Base-by-base conservation (phyloP, 2,113 vertebrate genomes). In the Chionodraco myersi region DNA sequence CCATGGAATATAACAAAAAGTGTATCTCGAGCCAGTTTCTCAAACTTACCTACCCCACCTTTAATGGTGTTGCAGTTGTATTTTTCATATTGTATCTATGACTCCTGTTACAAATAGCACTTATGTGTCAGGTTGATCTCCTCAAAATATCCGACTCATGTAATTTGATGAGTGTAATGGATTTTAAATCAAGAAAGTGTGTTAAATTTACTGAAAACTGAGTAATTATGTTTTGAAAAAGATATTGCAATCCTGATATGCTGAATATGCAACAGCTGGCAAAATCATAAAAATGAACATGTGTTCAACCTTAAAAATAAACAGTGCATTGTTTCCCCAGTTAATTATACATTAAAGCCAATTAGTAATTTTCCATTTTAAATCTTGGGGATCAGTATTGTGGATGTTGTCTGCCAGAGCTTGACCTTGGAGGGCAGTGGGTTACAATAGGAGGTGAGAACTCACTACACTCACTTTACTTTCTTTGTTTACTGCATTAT, bases 361-460 rank as follows among this genome's bases (percentile, higher is more conserved):
- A 66, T 71, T 54, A 64, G 57, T 23, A 44, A 44, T 54, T 15
- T 79, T n/a, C 18, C 6, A 0, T 48, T 47, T 61, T 60, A 44
- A 7, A 1, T 26, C 16, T 44, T 10, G 2, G 10, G 61, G 14
- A 51, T 36, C 1, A 12, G 4, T 21, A 78, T 62, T 70, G 1
- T 59, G 47, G 44, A 13, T 68, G 56, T 9, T 57, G 11, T 13
- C 59, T 74, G 68, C 44, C 44, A n/a, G 57, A 45, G 53, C 44
- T 57, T 86, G 89, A 88, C 86, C 91, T 88, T 88, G 80, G 72
- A 73, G 82, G 78, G 51, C 54, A 72, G 41, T 1, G 45, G 59
- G 61, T 72, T 56, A 54, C 7, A 52, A 23, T 18, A 44, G 53
- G 10, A 87, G 13, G 58, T 56, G 21, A n/a, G 12, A 14, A 45